phyloP scores from a whole-genome alignment of 1,140 invertebrate species.

The Bombyx mandarina region DNA sequence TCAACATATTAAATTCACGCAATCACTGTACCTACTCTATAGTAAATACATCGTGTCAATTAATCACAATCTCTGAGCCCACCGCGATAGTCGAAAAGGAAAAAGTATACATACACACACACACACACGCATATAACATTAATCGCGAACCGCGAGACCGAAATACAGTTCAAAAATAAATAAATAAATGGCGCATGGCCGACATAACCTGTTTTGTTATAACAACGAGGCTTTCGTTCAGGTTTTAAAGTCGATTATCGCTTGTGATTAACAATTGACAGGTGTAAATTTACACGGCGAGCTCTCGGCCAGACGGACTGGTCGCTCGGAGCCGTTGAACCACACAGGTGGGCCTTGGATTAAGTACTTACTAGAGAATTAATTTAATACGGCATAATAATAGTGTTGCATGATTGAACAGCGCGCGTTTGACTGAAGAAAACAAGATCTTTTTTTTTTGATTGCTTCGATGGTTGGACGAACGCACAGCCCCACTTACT shows the following conservation, averaged over 20 bases:
- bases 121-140: constrained; percentile 21
- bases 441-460: not conserved
- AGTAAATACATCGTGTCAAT: too few relatives aligned
- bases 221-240: constrained; percentile 17
- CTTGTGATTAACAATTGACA: constrained; percentile 29
- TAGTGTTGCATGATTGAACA: constrained; percentile 38
- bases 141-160: constrained; percentile 42
- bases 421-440: constrained; percentile 22
- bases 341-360: constrained; percentile 60
- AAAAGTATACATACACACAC: not conserved
- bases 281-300: constrained; percentile 48
- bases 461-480: too few relatives aligned
- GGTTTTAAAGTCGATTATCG: constrained; percentile 40
- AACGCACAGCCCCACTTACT: too few relatives aligned
- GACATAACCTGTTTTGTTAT: constrained; percentile 26
- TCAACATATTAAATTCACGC: too few relatives aligned
- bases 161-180: constrained; percentile 53
- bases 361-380: constrained; percentile 40
- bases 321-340: constrained; percentile 63
- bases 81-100: constrained; percentile 30
- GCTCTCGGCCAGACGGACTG: constrained; percentile 59
- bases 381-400: constrained; percentile 62
- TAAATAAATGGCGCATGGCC: constrained; percentile 48
- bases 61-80: constrained; percentile 15
- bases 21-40: too few relatives aligned